Conservation (phyloP, 2,113 vertebrate species). For the Ranitomeya variabilis region DNA sequence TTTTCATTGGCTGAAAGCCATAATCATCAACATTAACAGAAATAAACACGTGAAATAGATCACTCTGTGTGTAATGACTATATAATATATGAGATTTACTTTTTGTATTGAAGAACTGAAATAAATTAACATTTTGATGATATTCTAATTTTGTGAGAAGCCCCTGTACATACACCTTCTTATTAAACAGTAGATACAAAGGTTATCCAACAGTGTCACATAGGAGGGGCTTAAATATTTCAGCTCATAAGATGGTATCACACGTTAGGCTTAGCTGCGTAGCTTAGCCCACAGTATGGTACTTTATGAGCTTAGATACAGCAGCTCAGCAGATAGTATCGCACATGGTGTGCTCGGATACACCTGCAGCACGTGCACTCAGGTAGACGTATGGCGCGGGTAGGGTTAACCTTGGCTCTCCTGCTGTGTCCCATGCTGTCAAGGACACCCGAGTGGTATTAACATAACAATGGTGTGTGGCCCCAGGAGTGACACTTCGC, state of each 20-base stretch:
- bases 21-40: no score
- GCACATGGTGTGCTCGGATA: background rate
- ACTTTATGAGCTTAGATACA: background rate
- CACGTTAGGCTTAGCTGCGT: background rate
- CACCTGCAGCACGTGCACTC: background rate
- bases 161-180: no score
- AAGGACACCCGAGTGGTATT: conserved; percentile 49
- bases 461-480: conserved; percentile 39
- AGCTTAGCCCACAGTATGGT: background rate
- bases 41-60: no score
- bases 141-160: no score
- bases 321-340: background rate
- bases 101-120: no score
- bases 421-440: conserved; percentile 45
- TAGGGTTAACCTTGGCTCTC: conserved; percentile 30
- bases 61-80: no score
- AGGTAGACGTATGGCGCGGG: background rate
- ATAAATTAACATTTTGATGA: no score
- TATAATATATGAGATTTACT: no score
- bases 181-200: no score
- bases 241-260: background rate
- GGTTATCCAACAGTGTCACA: background rate
- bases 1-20: no score
- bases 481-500: conserved; percentile 31
- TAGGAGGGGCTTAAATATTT: background rate